Conservation (phyloP, 2,113 vertebrate species). For the Austrofundulus limnaeus region DNA sequence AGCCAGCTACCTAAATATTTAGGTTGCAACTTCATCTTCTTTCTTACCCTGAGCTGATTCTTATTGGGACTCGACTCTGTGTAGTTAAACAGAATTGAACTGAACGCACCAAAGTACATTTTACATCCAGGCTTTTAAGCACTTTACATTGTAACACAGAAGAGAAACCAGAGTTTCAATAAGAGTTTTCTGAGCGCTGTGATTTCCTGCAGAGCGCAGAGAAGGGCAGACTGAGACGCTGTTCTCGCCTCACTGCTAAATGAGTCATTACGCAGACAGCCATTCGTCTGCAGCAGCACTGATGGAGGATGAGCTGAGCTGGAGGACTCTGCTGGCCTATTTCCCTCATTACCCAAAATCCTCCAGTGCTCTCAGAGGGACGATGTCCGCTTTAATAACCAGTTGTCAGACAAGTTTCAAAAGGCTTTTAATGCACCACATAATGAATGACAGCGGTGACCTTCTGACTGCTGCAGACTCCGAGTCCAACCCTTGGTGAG, state of each 20-base stretch:
- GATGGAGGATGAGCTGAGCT: constrained; percentile 48
- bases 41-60: no score
- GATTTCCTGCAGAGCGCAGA: constrained; percentile 9
- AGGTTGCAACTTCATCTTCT: no score
- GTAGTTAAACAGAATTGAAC: no score
- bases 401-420: constrained; percentile 39
- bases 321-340: constrained; percentile 45
- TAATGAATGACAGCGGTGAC: constrained; percentile 33
- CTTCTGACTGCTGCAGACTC: constrained; percentile 1
- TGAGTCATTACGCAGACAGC: constrained; percentile 41
- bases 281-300: constrained; percentile 29
- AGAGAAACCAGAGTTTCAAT: background rate
- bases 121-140: background rate
- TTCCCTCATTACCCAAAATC: constrained; percentile 56
- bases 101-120: background rate
- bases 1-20: no score
- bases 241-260: constrained; percentile 14
- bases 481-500: background rate
- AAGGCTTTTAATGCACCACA: constrained; percentile 25
- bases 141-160: background rate
- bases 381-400: constrained; percentile 52
- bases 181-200: constrained; percentile 19
- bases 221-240: constrained; percentile 19
- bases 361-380: constrained; percentile 37
- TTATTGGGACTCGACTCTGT: no score